Evolutionary conservation across 2,113 vertebrate genomes (phyloP).

Genomic region (Octodon degus): DNA sequence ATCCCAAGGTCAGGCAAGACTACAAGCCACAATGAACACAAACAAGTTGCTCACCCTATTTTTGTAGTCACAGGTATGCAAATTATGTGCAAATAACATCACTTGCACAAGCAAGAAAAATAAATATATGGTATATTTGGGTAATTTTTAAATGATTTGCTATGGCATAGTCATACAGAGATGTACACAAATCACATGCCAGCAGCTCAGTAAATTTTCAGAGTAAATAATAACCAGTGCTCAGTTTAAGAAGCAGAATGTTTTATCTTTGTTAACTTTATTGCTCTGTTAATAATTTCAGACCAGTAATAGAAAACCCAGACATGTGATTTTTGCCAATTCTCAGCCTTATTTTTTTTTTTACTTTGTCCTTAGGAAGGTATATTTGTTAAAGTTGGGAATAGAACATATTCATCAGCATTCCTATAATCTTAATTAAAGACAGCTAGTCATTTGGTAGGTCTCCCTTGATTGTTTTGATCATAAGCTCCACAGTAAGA

Average conservation of each 20-base stretch:
- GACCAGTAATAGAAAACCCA: not conserved
- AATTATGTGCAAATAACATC: not conserved
- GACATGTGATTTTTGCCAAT: not conserved
- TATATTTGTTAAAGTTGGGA: not conserved
- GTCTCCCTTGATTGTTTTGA: not conserved
- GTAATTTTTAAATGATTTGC: not conserved
- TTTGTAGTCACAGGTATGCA: not conserved
- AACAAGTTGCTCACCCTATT: not conserved
- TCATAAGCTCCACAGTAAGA: not conserved
- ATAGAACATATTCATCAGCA: not conserved
- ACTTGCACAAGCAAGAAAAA: constrained; percentile 39
- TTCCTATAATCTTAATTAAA: not conserved
- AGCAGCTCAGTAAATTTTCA: not conserved
- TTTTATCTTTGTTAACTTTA: not conserved
- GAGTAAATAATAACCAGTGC: not conserved
- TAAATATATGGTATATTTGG: not conserved
- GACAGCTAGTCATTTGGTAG: not conserved
- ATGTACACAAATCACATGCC: not conserved
- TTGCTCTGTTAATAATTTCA: not conserved
- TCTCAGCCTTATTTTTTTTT: not conserved
- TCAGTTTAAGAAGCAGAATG: not conserved
- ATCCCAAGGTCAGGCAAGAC: not conserved
- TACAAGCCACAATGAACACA: not conserved
- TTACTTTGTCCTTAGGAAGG: not conserved
- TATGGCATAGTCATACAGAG: not conserved